Evolutionary conservation across 35 echinoderm and acorn worm genomes (phyloP), one percentile per base, ranked within the genome.

Genomic region (Acanthaster planci): DNA sequence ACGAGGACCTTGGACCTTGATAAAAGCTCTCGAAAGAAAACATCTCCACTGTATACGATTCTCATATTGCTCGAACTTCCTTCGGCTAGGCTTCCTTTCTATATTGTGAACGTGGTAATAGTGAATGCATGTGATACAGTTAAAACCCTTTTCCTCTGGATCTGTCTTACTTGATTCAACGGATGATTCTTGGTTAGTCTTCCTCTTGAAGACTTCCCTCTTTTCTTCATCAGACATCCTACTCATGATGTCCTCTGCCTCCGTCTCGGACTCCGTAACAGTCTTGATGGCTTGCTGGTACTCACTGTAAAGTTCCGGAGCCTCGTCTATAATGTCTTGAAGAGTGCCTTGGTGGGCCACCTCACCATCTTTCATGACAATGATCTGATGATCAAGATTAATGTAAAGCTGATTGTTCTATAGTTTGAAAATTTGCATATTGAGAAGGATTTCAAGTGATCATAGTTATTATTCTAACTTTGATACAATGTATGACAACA

Each of bases 311-410:
- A 83, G 38, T 18, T 87, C 84, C 6, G 84, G 78, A 26, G 87
- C 85, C 32, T 8, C 39, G 17, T 58, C 51, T 5, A 60, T 44
- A 18, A 92, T 87, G 57, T 86, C 76, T 0, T 56, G 40, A 7
- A 77, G 47, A 2, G 58, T 77, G 51, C 90, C 90, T 76, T 92
- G 37, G 27, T 44, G 36, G 14, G 31, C 34, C n/a, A 92, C 50
- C 39, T 21, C 22, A 35, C 90, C 90, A 31, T 92, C 76, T 37
- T 83, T 81, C 90, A 92, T 92, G 23, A 92, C 52, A 7, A 92
- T 2, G 7, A 92, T 80, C 90, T 92, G 42, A 47, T 6, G 12
- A 47, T 47, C 42, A 47, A 47, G 12, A 47, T 47, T 4, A 47
- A 47, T 6, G 12, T 6, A 12, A 47, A 12, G n/a, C n/a, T n/a